Evolutionary conservation across 2,797 vertebrate species (phyloP), one percentile per base, ranked within the genome.

Genomic region (Malurus splendens): DNA sequence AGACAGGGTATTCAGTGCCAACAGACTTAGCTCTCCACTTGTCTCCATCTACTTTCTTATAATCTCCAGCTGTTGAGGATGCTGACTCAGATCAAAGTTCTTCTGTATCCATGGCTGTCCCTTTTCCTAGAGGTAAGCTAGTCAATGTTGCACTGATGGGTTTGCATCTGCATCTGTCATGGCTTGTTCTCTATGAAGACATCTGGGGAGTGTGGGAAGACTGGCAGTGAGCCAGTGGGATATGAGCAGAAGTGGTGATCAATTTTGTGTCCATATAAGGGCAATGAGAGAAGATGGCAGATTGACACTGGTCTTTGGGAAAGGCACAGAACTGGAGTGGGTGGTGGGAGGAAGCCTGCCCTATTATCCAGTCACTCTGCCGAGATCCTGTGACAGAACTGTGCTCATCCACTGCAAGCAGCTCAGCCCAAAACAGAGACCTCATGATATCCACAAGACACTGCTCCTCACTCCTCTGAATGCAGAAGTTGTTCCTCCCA

Each of bases 191-290:
- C 60, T 86, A 6, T 30, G 57, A 75, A 91, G 86, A 73, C 38
- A 67, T 75, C 78, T 84, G 71, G 55, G 38, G 36, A 62, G 64
- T 52, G 67, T 79, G 76, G 86, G 86, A 82, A 91, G 78, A 33
- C 52, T 91, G 83, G 81, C 56, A 82, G 51, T 10, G 25, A 20
- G 88, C 74, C 86, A 86, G 51, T 54, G 48, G n/a, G 45, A 1
- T 32, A 56, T 10, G 50, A 90, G 27, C 11, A 79, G 45, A 85
- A 94, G 50, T 54, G 33, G 33, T 75, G 77, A 64, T 89, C 79
- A 90, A 52, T 82, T 87, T 62, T 74, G 78, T 84, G 70, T 87
- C 86, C 78, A 76, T 70, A 64, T 67, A 92, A 66, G 60, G 47
- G 4, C 36, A 91, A 64, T 51, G 44, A 74, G 45, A 82, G 81